These are phyloP conservation scores for Malacoraja senta DNA, from an alignment of 2,797 vertebrate species.

Conservation along the genomic window DNA sequence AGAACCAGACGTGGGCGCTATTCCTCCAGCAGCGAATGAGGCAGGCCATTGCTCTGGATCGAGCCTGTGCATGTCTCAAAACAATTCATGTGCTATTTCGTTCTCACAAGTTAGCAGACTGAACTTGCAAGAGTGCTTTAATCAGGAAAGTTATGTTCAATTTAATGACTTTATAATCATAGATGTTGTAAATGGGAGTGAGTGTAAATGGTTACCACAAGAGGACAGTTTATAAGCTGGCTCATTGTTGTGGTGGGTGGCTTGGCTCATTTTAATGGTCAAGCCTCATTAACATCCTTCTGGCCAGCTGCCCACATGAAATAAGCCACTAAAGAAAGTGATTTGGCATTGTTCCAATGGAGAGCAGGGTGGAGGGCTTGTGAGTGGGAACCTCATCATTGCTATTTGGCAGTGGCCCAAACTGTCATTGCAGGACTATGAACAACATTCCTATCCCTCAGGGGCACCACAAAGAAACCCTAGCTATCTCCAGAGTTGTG, in stretches of 20 bases:
- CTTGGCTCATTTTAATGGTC: not conserved
- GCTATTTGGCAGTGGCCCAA: not conserved
- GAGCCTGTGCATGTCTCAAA: not conserved
- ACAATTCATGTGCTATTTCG: not conserved
- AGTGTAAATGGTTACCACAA: not conserved
- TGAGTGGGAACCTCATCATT: not conserved
- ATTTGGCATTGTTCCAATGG: not conserved
- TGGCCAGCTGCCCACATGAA: not conserved
- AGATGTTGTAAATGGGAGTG: not conserved
- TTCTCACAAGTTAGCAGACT: not conserved
- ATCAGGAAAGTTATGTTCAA: not conserved
- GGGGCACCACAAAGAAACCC: not conserved
- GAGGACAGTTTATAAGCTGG: not conserved
- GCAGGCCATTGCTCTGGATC: not conserved
- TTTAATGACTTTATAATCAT: not conserved
- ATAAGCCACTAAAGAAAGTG: not conserved
- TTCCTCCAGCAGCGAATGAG: not conserved
- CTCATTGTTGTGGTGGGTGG: not conserved
- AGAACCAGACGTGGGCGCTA: not conserved
- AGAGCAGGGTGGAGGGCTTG: not conserved
- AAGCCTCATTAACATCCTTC: not conserved
- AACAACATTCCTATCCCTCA: not conserved
- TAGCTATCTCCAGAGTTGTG: not conserved
- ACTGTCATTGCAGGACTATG: not conserved
- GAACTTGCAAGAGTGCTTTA: not conserved